Conservation (phyloP, 2,113 vertebrate genomes). For the Barnardius zonarius region DNA sequence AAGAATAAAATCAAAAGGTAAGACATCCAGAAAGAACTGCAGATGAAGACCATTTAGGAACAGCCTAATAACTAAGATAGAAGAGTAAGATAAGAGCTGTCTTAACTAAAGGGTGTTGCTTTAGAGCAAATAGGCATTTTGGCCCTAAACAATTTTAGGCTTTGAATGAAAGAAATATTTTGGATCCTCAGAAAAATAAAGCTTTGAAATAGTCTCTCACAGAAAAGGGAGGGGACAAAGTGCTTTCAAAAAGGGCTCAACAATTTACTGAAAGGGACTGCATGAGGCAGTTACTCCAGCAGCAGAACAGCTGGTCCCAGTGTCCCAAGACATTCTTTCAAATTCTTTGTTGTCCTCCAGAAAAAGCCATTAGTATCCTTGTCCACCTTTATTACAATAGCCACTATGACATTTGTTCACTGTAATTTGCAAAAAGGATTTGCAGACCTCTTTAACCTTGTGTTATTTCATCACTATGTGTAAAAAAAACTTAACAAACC, state of each 20-base stretch:
- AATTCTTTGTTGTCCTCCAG: background rate
- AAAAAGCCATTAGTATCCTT: background rate
- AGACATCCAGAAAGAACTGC: background rate
- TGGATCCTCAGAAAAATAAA: conserved; percentile 7
- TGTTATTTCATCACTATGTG: background rate
- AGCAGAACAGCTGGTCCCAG: background rate
- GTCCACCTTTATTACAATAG: background rate
- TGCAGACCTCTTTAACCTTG: background rate
- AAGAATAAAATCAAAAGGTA: background rate
- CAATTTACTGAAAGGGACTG: background rate
- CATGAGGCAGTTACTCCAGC: background rate
- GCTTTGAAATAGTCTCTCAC: background rate
- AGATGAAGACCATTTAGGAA: background rate
- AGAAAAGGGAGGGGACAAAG: background rate
- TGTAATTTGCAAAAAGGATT: background rate
- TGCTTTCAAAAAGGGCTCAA: background rate
- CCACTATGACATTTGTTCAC: background rate
- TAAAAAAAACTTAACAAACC: background rate
- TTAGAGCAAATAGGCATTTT: background rate
- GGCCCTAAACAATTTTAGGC: background rate
- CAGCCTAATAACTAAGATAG: background rate
- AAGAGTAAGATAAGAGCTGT: background rate
- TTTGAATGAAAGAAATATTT: conserved; percentile 7
- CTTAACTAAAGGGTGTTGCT: background rate
- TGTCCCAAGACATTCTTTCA: background rate